Conservation (phyloP, 1,140 invertebrate species). For the Drosophila subobscura region DNA sequence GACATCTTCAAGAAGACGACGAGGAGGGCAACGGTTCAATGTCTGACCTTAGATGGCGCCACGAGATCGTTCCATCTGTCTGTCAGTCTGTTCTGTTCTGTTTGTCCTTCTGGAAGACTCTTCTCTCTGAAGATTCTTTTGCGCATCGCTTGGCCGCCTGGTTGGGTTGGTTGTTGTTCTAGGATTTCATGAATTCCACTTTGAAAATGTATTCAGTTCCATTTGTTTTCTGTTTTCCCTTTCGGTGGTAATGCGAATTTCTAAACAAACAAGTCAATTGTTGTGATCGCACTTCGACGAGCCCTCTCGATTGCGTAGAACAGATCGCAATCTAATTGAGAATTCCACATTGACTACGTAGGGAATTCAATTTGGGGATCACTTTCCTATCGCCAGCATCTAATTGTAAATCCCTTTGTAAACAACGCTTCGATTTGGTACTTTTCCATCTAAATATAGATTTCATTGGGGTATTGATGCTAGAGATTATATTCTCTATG, state of each 20-base stretch:
- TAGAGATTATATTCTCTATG: too few species aligned
- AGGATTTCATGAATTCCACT: constrained; percentile 10
- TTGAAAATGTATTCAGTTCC: constrained; percentile 38
- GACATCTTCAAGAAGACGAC: constrained; percentile 1
- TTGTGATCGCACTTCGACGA: constrained; percentile 18
- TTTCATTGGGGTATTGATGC: too few species aligned
- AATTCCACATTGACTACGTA: constrained; percentile 41
- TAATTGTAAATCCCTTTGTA: too few species aligned
- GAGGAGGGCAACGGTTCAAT: constrained; percentile 51
- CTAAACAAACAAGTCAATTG: constrained; percentile 28
- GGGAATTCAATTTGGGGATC: constrained; percentile 19
- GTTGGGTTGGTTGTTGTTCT: constrained; percentile 18
- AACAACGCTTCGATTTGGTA: too few species aligned
- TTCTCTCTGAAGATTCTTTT: constrained; percentile 16
- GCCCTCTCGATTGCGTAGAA: constrained; percentile 29
- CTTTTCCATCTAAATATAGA: too few species aligned
- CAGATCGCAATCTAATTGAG: constrained; percentile 11
- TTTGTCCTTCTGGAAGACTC: not conserved
- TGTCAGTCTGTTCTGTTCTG: constrained; percentile 1
- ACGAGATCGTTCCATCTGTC: constrained; percentile 23
- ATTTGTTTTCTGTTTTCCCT: constrained; percentile 49
- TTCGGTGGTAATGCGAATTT: constrained; percentile 36
- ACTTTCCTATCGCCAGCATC: too few species aligned
- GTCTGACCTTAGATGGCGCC: constrained; percentile 73
- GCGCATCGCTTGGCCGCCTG: constrained; percentile 5